phyloP scores from a whole-genome alignment of 92 coral and sea anemone species.

The Blastomussa wellsi region DNA sequence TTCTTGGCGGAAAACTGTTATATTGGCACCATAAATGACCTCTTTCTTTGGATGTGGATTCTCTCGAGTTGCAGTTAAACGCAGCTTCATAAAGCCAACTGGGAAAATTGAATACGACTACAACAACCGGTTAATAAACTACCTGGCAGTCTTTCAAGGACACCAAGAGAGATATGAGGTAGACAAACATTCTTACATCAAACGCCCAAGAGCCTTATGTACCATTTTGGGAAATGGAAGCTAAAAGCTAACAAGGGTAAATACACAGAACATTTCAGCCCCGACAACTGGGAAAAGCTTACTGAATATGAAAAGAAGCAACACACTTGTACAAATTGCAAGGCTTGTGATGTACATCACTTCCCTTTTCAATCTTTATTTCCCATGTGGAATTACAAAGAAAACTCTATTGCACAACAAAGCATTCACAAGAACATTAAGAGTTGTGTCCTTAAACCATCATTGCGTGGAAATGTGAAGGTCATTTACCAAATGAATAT shows the following conservation, averaged over 20 bases:
- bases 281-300: not conserved
- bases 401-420: not conserved
- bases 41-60: slow-evolving; percentile 18
- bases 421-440: not conserved
- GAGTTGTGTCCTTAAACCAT: slow-evolving; percentile 9
- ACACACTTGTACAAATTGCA: not conserved
- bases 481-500: no score
- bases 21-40: slow-evolving; percentile 5
- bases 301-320: slow-evolving; percentile 20
- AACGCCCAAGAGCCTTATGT: not conserved
- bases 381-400: not conserved
- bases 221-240: slow-evolving; percentile 16
- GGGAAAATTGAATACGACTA: slow-evolving; percentile 9
- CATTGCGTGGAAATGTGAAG: not conserved
- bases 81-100: not conserved
- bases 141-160: not conserved
- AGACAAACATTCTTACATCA: not conserved
- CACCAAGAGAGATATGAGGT: not conserved
- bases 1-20: not conserved
- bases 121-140: not conserved
- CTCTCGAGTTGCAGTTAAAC: slow-evolving; percentile 19
- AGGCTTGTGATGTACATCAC: slow-evolving; percentile 10
- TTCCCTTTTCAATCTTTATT: not conserved
- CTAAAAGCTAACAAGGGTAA: not conserved
- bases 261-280: slow-evolving; percentile 12